These are phyloP conservation scores for Lottia gigantea DNA, from an alignment of 2,888 invertebrate species.

Conservation along the genomic window DNA sequence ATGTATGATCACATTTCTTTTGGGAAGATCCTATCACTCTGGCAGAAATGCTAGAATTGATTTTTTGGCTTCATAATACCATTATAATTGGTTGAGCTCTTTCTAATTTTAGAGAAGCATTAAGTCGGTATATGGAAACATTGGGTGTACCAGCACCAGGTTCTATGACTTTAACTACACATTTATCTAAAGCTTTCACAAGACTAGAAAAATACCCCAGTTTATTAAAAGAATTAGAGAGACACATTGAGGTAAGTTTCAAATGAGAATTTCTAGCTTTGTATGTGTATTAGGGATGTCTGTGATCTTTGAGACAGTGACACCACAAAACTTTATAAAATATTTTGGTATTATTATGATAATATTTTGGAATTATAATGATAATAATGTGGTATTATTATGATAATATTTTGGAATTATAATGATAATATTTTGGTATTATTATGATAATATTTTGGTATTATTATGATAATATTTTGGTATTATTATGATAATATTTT, in stretches of 20 bases:
- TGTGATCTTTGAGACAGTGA: too few species aligned
- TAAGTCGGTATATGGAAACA: constrained; percentile 75
- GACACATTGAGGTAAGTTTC: constrained; percentile 81
- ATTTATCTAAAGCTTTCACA: constrained; percentile 94
- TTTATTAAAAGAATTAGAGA: constrained; percentile 89
- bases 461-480: too few species aligned
- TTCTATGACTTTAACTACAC: constrained; percentile 88
- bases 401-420: too few species aligned
- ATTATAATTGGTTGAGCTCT: background rate
- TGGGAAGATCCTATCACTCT: background rate
- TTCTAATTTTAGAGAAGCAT: constrained; percentile 88
- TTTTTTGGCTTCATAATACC: background rate
- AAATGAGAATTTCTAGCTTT: too few species aligned
- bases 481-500: too few species aligned
- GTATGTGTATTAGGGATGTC: too few species aligned
- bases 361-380: too few species aligned
- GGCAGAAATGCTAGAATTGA: background rate
- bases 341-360: too few species aligned
- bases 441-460: too few species aligned
- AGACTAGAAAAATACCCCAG: constrained; percentile 91
- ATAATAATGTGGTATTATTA: too few species aligned
- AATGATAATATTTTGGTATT: too few species aligned
- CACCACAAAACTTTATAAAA: too few species aligned
- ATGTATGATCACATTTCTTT: background rate
- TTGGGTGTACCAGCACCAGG: constrained; percentile 72